Evolutionary conservation across 53 echinoderm and acorn worm species (phyloP).

Genomic region (Echinarachnius parma): DNA sequence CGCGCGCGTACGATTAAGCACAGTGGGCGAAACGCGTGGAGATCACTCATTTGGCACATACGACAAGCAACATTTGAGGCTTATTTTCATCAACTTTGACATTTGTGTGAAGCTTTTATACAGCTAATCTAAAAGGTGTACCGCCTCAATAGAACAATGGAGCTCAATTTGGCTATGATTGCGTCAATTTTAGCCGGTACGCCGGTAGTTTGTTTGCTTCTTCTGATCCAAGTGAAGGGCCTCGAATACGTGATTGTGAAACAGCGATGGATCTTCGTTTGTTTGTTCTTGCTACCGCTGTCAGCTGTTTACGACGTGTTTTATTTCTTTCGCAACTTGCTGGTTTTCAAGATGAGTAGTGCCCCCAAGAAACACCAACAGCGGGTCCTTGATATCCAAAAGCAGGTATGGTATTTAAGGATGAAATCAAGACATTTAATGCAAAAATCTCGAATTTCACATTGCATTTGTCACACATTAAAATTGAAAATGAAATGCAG

Average conservation of each 20-base stretch:
- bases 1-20: too few relatives aligned
- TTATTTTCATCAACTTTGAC: too few relatives aligned
- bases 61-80: too few relatives aligned
- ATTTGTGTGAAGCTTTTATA: too few relatives aligned
- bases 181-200: background rate
- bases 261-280: conserved; percentile 89
- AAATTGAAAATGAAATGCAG: background rate
- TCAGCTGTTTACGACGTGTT: conserved; percentile 65
- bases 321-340: conserved; percentile 60
- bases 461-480: background rate
- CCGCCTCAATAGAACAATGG: too few relatives aligned
- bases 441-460: background rate
- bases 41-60: too few relatives aligned
- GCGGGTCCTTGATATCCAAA: conserved; percentile 62
- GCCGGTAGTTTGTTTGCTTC: conserved; percentile 5
- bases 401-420: too few relatives aligned
- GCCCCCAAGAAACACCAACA: conserved; percentile 71
- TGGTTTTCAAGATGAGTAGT: conserved; percentile 76
- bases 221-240: conserved; percentile 54
- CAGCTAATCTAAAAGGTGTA: too few relatives aligned
- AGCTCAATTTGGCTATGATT: background rate
- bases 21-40: too few relatives aligned
- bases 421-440: too few relatives aligned
- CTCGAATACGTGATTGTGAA: conserved; percentile 70
- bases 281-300: conserved; percentile 75